These are phyloP conservation scores for Bombyx huttoni DNA, from an alignment of 2,888 invertebrate species.

Conservation along the genomic window DNA sequence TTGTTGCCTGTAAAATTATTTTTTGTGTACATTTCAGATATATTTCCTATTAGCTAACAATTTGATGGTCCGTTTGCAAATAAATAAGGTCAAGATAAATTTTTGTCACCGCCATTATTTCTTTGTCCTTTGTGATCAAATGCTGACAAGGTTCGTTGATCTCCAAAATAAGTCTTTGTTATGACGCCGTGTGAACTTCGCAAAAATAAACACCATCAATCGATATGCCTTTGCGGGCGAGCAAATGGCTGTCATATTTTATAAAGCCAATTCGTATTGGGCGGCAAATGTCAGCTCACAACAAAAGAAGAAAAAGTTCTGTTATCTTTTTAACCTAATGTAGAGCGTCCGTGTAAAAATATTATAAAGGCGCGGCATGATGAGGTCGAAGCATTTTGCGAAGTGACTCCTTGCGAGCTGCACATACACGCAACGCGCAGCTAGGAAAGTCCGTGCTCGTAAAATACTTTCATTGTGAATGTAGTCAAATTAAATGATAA, in stretches of 20 bases:
- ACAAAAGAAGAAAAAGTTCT: constrained; percentile 66
- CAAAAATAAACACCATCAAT: constrained; percentile 36
- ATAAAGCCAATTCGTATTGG: constrained; percentile 36
- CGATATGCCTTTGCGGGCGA: constrained; percentile 30
- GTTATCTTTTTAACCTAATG: constrained; percentile 61
- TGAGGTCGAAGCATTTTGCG: constrained; percentile 59
- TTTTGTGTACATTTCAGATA: no score
- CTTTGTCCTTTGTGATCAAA: constrained; percentile 16
- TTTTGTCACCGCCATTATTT: neutral
- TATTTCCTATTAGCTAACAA: no score
- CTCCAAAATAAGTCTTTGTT: constrained; percentile 29
- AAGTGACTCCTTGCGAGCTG: constrained; percentile 57
- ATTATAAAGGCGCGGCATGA: constrained; percentile 61
- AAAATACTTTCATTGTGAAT: constrained; percentile 25
- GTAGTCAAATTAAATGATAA: constrained; percentile 16
- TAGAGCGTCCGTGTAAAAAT: constrained; percentile 56
- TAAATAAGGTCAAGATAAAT: neutral
- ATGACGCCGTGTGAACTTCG: constrained; percentile 25
- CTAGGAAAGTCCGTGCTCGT: neutral
- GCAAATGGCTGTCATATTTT: constrained; percentile 45
- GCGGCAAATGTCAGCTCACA: constrained; percentile 38
- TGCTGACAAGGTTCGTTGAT: constrained; percentile 30
- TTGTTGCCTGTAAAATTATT: no score
- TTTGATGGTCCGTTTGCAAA: neutral
- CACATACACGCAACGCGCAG: constrained; percentile 48